Evolutionary conservation across 2,797 vertebrate genomes (phyloP).

Genomic region (Pitangus sulphuratus): DNA sequence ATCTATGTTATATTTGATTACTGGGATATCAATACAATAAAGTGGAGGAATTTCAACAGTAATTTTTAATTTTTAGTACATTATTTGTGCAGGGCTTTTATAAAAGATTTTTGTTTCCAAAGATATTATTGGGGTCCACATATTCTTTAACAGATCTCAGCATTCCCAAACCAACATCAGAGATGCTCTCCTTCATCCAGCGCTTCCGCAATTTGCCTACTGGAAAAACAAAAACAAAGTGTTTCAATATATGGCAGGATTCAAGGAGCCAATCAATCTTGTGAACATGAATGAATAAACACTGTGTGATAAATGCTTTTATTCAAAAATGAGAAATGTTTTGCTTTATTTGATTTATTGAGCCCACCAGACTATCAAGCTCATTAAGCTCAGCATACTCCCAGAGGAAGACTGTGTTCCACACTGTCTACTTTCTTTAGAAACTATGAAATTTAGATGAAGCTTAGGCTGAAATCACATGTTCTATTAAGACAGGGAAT

Average conservation of each 20-base stretch:
- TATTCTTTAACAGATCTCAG: slow-evolving; percentile 96
- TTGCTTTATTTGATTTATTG: slow-evolving; percentile 99
- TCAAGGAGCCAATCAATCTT: slow-evolving; percentile 97
- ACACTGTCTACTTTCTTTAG: slow-evolving; percentile 77
- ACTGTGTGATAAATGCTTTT: slow-evolving; percentile 99
- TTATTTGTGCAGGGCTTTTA: slow-evolving; percentile 75
- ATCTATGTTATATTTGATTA: slow-evolving; percentile 80
- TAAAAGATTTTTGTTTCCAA: slow-evolving; percentile 98
- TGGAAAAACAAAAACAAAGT: slow-evolving; percentile 84
- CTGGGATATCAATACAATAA: slow-evolving; percentile 76
- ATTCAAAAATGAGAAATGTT: slow-evolving; percentile 99
- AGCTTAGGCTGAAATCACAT: slow-evolving; percentile 66
- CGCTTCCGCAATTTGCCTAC: slow-evolving; percentile 98
- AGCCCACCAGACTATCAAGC: slow-evolving; percentile 99
- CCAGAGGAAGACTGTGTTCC: slow-evolving; percentile 90
- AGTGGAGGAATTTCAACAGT: slow-evolving; percentile 51
- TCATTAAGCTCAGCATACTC: slow-evolving; percentile 96
- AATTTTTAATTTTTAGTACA: slow-evolving; percentile 60
- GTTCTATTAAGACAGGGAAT: slow-evolving; percentile 67
- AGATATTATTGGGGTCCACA: slow-evolving; percentile 96
- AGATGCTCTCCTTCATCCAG: slow-evolving; percentile 95
- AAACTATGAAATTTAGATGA: slow-evolving; percentile 79
- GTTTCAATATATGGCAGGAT: slow-evolving; percentile 91
- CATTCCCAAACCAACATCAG: slow-evolving; percentile 95
- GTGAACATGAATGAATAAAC: slow-evolving; percentile 98